Conservation (phyloP, 92 coral and sea anemone species). For the Parazoanthus darwini region DNA sequence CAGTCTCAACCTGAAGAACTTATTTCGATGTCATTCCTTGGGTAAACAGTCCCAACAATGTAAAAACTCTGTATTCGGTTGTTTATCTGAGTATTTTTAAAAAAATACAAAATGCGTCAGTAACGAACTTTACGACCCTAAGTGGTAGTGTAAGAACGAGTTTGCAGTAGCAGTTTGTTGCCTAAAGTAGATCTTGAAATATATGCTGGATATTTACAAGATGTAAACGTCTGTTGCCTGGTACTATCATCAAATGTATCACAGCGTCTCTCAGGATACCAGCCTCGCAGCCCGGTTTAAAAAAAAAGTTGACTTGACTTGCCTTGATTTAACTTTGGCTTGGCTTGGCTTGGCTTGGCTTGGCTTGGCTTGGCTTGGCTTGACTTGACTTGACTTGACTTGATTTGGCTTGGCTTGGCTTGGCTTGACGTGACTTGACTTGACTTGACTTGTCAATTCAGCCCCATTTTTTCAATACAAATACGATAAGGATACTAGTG, state of each 20-base stretch:
- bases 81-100: neutral
- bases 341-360: no score
- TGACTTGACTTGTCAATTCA: neutral
- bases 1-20: neutral
- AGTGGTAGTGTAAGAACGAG: neutral
- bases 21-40: neutral
- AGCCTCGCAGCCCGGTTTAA: no score
- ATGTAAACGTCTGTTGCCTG: neutral
- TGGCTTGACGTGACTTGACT: no score
- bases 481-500: neutral
- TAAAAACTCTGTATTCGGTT: neutral
- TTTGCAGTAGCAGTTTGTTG: neutral
- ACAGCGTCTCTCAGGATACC: no score
- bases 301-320: no score
- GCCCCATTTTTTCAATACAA: neutral
- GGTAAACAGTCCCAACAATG: neutral
- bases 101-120: slow-evolving; percentile 9
- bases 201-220: neutral
- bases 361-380: no score
- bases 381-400: no score
- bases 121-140: neutral
- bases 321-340: no score
- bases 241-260: neutral
- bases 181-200: neutral
- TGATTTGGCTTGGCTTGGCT: no score